Conservation (phyloP, 2,888 invertebrate species). For the Caenorhabditis sp. region DNA sequence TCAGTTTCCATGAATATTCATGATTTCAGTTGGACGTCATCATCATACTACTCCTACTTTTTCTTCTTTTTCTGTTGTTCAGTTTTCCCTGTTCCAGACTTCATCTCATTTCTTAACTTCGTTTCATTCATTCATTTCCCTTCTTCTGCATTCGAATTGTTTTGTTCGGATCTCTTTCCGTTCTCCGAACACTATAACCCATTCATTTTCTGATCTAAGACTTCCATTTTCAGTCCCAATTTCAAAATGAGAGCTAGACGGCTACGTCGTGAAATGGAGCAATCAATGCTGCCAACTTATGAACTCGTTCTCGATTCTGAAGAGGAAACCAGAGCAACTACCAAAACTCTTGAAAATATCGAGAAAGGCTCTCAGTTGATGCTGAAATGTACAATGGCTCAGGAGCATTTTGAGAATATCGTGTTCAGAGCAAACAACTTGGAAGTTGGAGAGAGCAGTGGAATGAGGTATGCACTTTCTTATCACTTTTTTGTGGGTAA, state of each 20-base stretch:
- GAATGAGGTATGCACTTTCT: conserved; percentile 35
- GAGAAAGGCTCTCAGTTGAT: conserved; percentile 59
- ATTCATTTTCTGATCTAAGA: not conserved
- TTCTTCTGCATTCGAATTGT: not conserved
- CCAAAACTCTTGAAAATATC: conserved; percentile 59
- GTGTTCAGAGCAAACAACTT: conserved; percentile 42
- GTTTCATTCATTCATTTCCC: conserved; percentile 5
- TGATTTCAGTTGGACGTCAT: conserved; percentile 33
- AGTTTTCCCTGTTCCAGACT: not conserved
- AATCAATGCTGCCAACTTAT: conserved; percentile 49
- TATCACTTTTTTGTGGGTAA: not conserved
- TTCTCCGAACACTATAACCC: not conserved
- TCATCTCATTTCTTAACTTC: conserved; percentile 20
- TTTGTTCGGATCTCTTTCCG: conserved; percentile 7
- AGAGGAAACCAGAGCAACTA: conserved; percentile 51
- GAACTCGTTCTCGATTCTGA: conserved; percentile 55
- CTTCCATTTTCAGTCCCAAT: not conserved
- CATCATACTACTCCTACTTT: not conserved
- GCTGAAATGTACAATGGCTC: conserved; percentile 63
- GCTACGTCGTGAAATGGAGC: conserved; percentile 35
- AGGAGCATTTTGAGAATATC: conserved; percentile 55
- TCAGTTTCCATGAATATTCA: conserved; percentile 43
- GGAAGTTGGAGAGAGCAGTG: conserved; percentile 34
- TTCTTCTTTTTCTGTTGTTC: not conserved
- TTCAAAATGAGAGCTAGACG: conserved; percentile 51